Conservation (phyloP, 2,888 invertebrate genomes). For the Chironomus riparius region DNA sequence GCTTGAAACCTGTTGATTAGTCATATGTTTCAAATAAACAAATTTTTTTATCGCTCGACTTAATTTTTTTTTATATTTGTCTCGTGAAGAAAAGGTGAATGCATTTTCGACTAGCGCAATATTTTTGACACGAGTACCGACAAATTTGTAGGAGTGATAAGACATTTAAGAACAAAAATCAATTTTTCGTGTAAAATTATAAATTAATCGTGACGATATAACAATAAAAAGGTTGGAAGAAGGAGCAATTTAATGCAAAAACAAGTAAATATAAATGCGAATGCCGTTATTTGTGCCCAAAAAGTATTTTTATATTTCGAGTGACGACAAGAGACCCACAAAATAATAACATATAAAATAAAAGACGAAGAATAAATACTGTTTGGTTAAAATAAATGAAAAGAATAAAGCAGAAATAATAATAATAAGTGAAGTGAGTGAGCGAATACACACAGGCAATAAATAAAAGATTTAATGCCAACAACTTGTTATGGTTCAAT, state of each 20-base stretch:
- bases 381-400: not conserved
- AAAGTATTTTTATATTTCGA: not conserved
- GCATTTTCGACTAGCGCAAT: not conserved
- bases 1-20: slow-evolving; percentile 1
- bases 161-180: not conserved
- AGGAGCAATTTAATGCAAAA: slow-evolving; percentile 11
- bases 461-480: not conserved
- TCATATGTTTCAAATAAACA: not conserved
- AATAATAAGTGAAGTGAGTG: not conserved
- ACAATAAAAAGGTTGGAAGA: not conserved
- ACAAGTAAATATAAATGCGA: slow-evolving; percentile 9
- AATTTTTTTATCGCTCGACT: not conserved
- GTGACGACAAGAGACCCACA: slow-evolving; percentile 13
- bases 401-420: not conserved
- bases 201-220: not conserved
- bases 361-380: not conserved
- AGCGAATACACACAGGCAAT: not conserved
- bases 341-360: not conserved
- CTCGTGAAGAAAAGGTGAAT: not conserved
- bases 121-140: no score
- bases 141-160: not conserved
- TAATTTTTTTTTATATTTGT: not conserved
- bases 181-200: not conserved
- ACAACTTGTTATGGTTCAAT: not conserved
- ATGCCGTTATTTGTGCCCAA: slow-evolving; percentile 21